Percentiles rank a stretch among this genome's conserved stretches.
Evolutionary conservation across 1,140 invertebrate species (phyloP).

Genomic region (Drosophila willistoni): DNA sequence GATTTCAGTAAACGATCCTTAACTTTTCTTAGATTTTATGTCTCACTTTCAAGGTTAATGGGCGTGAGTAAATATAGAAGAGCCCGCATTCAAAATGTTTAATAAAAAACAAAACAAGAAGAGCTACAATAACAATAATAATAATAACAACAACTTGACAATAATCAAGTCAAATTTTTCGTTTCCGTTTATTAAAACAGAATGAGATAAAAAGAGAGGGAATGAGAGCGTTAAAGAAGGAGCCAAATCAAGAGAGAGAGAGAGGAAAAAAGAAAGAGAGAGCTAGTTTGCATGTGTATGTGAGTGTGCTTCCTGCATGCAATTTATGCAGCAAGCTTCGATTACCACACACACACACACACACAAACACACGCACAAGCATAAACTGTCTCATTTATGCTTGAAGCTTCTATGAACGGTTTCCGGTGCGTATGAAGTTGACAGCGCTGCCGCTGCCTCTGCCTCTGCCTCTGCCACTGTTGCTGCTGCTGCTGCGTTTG

Average conservation of each 20-base stretch:
- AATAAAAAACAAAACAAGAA: constrained; percentile 49
- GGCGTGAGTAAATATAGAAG: constrained; percentile 60
- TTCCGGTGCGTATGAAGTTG: constrained; percentile 73
- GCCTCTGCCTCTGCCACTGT: too few relatives aligned
- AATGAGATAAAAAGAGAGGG: constrained; percentile 22
- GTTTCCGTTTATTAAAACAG: constrained; percentile 77
- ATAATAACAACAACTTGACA: constrained; percentile 66
- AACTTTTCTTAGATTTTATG: too few relatives aligned
- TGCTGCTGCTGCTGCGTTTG: constrained; percentile 23
- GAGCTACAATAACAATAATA: constrained; percentile 36
- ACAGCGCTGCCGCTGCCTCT: not conserved
- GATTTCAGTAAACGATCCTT: too few relatives aligned
- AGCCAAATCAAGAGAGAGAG: constrained; percentile 36
- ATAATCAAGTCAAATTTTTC: constrained; percentile 81
- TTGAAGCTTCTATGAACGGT: constrained; percentile 68
- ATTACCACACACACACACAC: constrained; percentile 22
- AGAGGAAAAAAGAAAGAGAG: constrained; percentile 13
- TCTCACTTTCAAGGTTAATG: constrained; percentile 57
- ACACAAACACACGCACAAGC: constrained; percentile 25
- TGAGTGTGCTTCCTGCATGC: constrained; percentile 65
- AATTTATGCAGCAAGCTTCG: constrained; percentile 72
- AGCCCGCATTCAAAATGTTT: constrained; percentile 49
- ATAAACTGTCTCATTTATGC: constrained; percentile 16
- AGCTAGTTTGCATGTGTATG: constrained; percentile 25
- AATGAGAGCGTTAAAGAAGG: constrained; percentile 19